Evolutionary conservation across 2,888 invertebrate species (phyloP), one percentile per base, ranked within the genome.

Genomic region (Aquatica leii): DNA sequence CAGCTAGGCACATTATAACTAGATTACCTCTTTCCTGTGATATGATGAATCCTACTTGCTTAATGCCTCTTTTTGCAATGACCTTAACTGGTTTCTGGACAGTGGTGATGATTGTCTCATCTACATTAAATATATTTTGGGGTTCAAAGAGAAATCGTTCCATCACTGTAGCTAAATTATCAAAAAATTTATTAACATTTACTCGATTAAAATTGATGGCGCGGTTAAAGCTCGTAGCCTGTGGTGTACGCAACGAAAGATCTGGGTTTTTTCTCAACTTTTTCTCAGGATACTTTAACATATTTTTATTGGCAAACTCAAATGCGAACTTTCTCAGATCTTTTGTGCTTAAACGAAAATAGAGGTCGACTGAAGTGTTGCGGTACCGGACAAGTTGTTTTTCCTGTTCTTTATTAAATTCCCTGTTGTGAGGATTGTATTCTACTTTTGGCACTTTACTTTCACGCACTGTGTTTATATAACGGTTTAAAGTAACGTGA

Each of bases 31-130:
- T 41, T 70, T 78, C 76, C 12, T 66, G 73, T 11, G 76, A 77
- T 14, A 75, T 75, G 3, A 76, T 37, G 6, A 65, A 48, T 11
- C 76, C 76, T 11, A 79, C 68, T 61, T 78, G 75, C 55, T 73
- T 75, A 1, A 55, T 51, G 8, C 77, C 78, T 65, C 70, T 72
- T n/a, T 48, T 62, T 62, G 6, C 76, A 77, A 51, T 79, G 40
- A 15, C 79, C 59, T 69, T 43, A n/a, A 61, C 48, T 5, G 79
- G 80, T 60, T 74, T 77, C 60, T 80, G 78, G 1, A 81, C 81
- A 1, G 80, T 80, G 5, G 80, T 78, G 0, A 79, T 63, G 0
- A 78, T 79, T 1, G 77, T 77, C 67, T 81, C 77, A 54, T 80
- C 80, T 12, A 34, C n/a, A 15, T 51, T 51, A 11, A 34, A 31